Percentiles rank a stretch among this genome's conserved stretches.
Evolutionary conservation across 2,113 vertebrate genomes (phyloP).

Genomic region (Amazona vittata): DNA sequence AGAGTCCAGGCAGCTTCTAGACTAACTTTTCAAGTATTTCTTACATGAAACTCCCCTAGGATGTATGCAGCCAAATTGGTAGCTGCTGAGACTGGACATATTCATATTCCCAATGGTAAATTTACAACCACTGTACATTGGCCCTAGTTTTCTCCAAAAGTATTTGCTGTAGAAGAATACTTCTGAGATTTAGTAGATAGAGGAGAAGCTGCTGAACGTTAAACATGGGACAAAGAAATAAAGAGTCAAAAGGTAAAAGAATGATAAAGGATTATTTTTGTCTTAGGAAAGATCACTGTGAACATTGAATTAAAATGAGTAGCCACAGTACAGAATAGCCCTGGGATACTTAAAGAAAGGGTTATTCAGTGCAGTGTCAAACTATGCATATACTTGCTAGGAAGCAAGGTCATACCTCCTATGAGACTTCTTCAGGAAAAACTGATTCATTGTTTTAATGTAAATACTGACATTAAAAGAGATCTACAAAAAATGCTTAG

Average conservation of each 20-base stretch:
- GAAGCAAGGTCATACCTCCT: not conserved
- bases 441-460: not conserved
- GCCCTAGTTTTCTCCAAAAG: not conserved
- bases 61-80: not conserved
- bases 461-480: not conserved
- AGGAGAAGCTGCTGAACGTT: slow-evolving; percentile 26
- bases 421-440: not conserved
- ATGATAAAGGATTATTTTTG: slow-evolving; percentile 46
- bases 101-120: slow-evolving; percentile 6
- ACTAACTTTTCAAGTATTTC: not conserved
- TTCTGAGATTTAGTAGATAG: slow-evolving; percentile 41
- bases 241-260: not conserved
- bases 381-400: not conserved
- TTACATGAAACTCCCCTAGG: not conserved
- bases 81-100: not conserved
- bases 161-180: slow-evolving; percentile 32
- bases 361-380: not conserved
- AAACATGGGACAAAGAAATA: slow-evolving; percentile 48
- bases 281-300: slow-evolving; percentile 34
- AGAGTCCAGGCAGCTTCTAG: not conserved
- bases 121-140: not conserved
- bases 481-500: not conserved
- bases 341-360: not conserved
- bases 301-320: slow-evolving; percentile 30
- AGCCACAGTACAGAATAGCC: not conserved